Evolutionary conservation across 2,113 vertebrate genomes (phyloP), one percentile per base, ranked within the genome.

Genomic region (Hystrix brachyura): DNA sequence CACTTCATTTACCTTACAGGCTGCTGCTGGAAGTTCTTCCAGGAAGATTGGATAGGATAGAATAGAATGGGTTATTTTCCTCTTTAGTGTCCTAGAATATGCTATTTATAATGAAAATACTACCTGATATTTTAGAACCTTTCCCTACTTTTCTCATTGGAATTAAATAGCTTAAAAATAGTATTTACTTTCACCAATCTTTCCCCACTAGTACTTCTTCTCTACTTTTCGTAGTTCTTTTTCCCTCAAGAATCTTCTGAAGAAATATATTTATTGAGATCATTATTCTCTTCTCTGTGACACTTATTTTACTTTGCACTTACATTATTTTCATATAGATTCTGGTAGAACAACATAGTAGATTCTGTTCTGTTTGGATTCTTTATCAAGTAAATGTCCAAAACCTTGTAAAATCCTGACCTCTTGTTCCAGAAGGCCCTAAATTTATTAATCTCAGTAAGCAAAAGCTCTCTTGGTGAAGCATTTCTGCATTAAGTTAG

Each of bases 1-100:
- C 62, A 95, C 94, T 97, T 82, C 46, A 67, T 97, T 98, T 98
- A 92, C 88, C 82, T 97, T 95, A 59, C 38, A 67, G 84, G 55
- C 90, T 94, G 90, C 91, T 96, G 43, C 92, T 72, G 72, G 93
- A 94, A 86, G 72, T 80, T 96, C 72, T 95, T 96, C 84, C 72
- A 94, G 78, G 38, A 97, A 87, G 29, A 88, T 14, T 90, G 65
- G 65, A 25, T 43, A 65, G 32, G 10, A 72, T 48, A 86, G 38
- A 27, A 46, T 23, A 43, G 67, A 91, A 55, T 76, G 72, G 38
- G 11, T 25, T 78, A 48, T 53, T 38, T 90, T 87, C 72, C 81
- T 38, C 27, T 76, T 23, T 71, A 51, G 19, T 64, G 53, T 89
- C 38, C 46, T 82, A 83, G 18, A 93, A 91, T 96, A 91, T 94